Evolutionary conservation across 1,140 invertebrate genomes (phyloP), one percentile per base, ranked within the genome.

Genomic region (Diorhabda carinulata): DNA sequence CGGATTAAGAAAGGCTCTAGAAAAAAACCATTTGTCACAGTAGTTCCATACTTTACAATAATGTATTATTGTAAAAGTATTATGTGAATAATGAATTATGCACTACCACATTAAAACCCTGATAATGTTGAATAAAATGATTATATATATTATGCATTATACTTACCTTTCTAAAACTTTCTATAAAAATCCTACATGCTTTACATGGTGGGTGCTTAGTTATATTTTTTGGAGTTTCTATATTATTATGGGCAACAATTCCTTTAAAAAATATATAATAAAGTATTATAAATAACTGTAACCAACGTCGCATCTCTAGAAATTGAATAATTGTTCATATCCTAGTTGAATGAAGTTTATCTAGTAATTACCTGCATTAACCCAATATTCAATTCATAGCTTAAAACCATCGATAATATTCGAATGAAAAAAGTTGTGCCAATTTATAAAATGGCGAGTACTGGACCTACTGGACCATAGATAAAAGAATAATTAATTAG

Each of bases 121-220:
- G 10, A 4, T 3, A 43, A 40, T 41, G 25, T 10, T 6, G 6
- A 57, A 5, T 57, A 5, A 57, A 9, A 57, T 9, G 57, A n/a
- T 3, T 57, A 56, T 57, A 57, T 10, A 10, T 57, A 41, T 7
- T 43, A 7, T 6, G 44, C 43, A n/a, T 63, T 44, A 41, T 57
- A 72, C 75, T 80, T 82, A 90, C 90, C 80, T 89, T 88, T 79
- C 90, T 88, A 77, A 97, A 96, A 42, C 94, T 95, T 59, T 90
- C 87, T 3, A 90, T 86, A 58, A 96, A 86, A 71, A 88, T 79
- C 79, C 86, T 90, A 80, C 95, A 97, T 2, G 91, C 88, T 76
- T 90, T 89, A 80, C 95, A 97, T 6, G 90, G 88, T 4, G 90
- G 66, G 45, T 70, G 63, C 58, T 69, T 70, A 7, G 61, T 56